Evolutionary conservation across 2,888 invertebrate species (phyloP).

Genomic region (Myopa tessellatipennis): DNA sequence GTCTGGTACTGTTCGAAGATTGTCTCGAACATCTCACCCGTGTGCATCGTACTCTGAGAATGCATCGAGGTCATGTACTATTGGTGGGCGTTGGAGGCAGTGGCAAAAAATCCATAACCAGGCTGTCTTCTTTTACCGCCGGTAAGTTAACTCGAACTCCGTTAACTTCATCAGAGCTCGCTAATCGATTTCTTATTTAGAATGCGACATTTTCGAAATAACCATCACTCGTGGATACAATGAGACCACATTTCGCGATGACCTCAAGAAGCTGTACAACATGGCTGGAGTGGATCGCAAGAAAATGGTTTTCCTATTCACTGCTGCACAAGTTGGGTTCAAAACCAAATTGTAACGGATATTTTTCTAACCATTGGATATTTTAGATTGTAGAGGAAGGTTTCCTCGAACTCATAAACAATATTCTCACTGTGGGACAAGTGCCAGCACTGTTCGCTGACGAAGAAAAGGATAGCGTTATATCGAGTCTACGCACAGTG

Average conservation of each 20-base stretch:
- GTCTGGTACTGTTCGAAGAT: slow-evolving; percentile 89
- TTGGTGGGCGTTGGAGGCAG: slow-evolving; percentile 91
- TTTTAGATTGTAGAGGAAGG: slow-evolving; percentile 78
- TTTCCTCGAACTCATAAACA: slow-evolving; percentile 91
- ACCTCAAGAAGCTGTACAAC: slow-evolving; percentile 83
- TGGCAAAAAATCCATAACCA: slow-evolving; percentile 86
- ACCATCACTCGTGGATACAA: slow-evolving; percentile 86
- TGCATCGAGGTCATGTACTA: slow-evolving; percentile 83
- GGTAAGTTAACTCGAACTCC: slow-evolving; percentile 62
- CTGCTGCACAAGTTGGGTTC: slow-evolving; percentile 77
- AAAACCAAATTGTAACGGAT: not conserved
- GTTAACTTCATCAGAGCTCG: not conserved
- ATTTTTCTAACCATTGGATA: not conserved
- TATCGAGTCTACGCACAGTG: slow-evolving; percentile 76
- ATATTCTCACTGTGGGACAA: slow-evolving; percentile 89
- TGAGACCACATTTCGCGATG: slow-evolving; percentile 85
- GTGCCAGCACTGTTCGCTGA: slow-evolving; percentile 88
- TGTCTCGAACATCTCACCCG: slow-evolving; percentile 91
- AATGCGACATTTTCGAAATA: slow-evolving; percentile 85
- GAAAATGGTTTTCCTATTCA: slow-evolving; percentile 84
- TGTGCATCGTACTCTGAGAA: slow-evolving; percentile 84
- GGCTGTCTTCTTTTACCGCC: slow-evolving; percentile 85
- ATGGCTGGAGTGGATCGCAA: slow-evolving; percentile 83
- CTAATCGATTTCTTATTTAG: slow-evolving; percentile 58
- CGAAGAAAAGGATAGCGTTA: slow-evolving; percentile 87